Conservation (phyloP, 1,140 invertebrate genomes). For the Philaenus spumarius region DNA sequence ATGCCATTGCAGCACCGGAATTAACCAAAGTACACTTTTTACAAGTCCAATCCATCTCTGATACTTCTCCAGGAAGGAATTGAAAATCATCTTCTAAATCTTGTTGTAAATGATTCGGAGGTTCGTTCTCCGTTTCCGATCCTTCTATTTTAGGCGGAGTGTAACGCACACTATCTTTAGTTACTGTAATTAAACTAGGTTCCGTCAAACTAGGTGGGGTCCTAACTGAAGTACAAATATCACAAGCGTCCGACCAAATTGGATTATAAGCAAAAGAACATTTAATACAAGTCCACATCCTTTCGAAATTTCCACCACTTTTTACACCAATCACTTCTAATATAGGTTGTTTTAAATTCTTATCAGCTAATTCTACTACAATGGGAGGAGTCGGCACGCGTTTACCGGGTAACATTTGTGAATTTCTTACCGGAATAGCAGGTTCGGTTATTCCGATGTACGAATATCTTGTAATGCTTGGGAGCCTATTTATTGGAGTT, state of each 20-base stretch:
- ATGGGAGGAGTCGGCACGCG: conserved; percentile 2
- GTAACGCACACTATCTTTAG: conserved; percentile 51
- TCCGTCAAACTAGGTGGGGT: conserved; percentile 55
- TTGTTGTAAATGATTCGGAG: conserved; percentile 36
- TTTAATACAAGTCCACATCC: conserved; percentile 80
- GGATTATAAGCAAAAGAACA: conserved; percentile 85
- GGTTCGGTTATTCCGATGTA: conserved; percentile 50
- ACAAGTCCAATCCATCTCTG: conserved; percentile 69
- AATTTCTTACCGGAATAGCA: conserved; percentile 22
- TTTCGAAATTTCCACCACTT: conserved; percentile 47
- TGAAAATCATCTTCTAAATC: conserved; percentile 46
- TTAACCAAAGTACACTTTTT: conserved; percentile 83
- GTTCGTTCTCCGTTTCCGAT: conserved; percentile 9
- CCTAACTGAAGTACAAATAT: conserved; percentile 64
- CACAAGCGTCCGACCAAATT: conserved; percentile 65
- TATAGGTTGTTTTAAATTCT: conserved; percentile 9
- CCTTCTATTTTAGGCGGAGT: conserved; percentile 40
- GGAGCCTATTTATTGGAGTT: conserved; percentile 13
- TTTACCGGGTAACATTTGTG: conserved; percentile 30
- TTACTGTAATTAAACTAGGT: conserved; percentile 59
- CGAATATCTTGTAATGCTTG: conserved; percentile 43
- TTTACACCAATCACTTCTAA: conserved; percentile 31
- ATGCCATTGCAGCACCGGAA: conserved; percentile 55
- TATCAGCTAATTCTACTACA: conserved; percentile 10
- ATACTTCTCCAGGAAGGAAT: conserved; percentile 37